Conservation (phyloP, 2,113 vertebrate species). For the Himantopus leucocephalus region DNA sequence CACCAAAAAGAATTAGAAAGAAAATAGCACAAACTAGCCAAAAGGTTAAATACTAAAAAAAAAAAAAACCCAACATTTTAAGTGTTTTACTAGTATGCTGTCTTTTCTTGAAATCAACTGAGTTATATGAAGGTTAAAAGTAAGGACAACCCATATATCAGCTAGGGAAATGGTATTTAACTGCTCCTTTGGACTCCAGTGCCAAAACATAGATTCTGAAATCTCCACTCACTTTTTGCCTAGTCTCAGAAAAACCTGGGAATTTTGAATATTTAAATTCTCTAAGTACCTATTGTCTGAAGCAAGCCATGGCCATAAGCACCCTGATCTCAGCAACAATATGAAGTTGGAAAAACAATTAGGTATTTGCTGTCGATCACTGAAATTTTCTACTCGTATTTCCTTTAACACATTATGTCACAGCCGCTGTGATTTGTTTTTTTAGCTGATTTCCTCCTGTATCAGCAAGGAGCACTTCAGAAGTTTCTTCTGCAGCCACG, state of each 20-base stretch:
- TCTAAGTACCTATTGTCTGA: not conserved
- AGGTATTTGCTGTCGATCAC: not conserved
- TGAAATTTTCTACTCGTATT: not conserved
- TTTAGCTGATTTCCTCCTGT: not conserved
- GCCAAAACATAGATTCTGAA: not conserved
- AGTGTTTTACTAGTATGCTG: not conserved
- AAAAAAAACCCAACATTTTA: not conserved
- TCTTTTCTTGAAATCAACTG: not conserved
- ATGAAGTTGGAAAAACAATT: not conserved
- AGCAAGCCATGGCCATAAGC: not conserved
- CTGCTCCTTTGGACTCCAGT: not conserved
- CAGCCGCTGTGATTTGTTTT: accelerated
- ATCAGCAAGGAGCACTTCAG: not conserved
- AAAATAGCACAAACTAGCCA: not conserved
- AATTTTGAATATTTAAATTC: not conserved
- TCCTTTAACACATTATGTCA: not conserved
- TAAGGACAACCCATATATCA: not conserved
- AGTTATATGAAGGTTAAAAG: not conserved
- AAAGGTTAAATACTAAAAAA: not conserved
- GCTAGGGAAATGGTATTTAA: not conserved
- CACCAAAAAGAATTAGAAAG: not conserved
- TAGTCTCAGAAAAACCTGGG: not conserved
- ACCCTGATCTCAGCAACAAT: not conserved
- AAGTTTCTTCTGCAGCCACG: not conserved
- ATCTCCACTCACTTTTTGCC: not conserved